Conservation (phyloP, 2,797 vertebrate species). For the Poecilia gillii region DNA sequence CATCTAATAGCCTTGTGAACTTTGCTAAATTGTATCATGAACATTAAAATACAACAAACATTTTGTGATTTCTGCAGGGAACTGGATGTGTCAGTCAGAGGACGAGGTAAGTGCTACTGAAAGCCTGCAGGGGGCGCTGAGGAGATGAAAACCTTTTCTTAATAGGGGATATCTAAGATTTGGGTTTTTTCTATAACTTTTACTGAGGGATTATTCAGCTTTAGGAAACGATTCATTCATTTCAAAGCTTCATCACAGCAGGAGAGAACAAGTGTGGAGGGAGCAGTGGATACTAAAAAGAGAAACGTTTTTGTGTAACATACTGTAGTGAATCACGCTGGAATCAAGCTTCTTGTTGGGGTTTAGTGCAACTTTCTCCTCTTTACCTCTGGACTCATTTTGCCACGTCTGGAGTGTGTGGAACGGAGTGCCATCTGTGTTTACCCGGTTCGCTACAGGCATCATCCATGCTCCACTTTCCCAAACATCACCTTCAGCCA, state of each 20-base stretch:
- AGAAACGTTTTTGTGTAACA: slow-evolving; percentile 75
- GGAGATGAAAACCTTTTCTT: not conserved
- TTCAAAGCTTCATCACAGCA: not conserved
- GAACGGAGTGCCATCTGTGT: slow-evolving; percentile 62
- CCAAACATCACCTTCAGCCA: slow-evolving; percentile 29
- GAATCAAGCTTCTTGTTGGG: slow-evolving; percentile 55
- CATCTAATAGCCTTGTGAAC: not conserved
- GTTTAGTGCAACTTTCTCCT: slow-evolving; percentile 78
- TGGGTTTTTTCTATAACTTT: not conserved
- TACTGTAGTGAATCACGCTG: slow-evolving; percentile 78
- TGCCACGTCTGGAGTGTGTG: slow-evolving; percentile 58
- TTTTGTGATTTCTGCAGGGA: not conserved
- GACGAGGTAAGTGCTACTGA: not conserved
- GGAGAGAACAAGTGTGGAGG: not conserved
- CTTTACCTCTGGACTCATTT: slow-evolving; percentile 43
- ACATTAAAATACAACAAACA: not conserved
- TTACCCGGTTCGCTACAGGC: slow-evolving; percentile 43
- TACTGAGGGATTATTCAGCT: not conserved
- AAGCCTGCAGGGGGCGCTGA: not conserved
- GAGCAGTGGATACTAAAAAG: slow-evolving; percentile 9
- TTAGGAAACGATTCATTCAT: not conserved
- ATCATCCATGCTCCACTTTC: slow-evolving; percentile 36
- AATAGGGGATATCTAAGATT: not conserved
- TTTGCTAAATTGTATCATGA: not conserved
- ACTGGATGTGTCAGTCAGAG: not conserved